Conservation (phyloP, 2,888 invertebrate genomes). For the Byasa hedistus region DNA sequence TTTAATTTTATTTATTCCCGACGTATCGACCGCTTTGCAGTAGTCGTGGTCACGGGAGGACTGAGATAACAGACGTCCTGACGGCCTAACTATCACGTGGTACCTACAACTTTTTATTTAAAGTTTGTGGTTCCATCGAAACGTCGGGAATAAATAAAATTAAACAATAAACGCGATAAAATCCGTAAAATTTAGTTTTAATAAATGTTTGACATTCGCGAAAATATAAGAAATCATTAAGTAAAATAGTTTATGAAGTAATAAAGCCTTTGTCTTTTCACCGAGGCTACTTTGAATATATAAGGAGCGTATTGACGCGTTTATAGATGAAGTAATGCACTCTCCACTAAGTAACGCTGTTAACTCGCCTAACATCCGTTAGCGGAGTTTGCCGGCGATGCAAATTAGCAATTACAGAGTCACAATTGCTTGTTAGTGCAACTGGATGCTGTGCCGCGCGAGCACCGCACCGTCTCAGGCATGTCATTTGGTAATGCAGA, state of each 20-base stretch:
- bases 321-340: background rate
- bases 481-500: slow-evolving; percentile 2
- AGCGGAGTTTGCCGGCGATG: slow-evolving; percentile 4
- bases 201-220: too few relatives aligned
- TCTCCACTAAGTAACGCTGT: background rate
- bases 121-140: too few relatives aligned
- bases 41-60: too few relatives aligned
- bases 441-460: background rate
- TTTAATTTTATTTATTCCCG: too few relatives aligned
- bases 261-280: background rate
- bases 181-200: too few relatives aligned
- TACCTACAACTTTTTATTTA: too few relatives aligned
- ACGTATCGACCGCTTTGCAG: too few relatives aligned
- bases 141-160: too few relatives aligned
- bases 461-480: background rate
- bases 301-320: background rate
- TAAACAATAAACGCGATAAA: too few relatives aligned
- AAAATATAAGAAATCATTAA: too few relatives aligned
- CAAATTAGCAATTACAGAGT: slow-evolving; percentile 18
- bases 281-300: background rate
- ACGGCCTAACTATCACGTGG: too few relatives aligned
- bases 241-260: background rate
- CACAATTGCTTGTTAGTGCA: slow-evolving; percentile 6
- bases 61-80: too few relatives aligned
- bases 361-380: slow-evolving; percentile 10